Evolutionary conservation across 2,888 invertebrate genomes (phyloP).

Genomic region (Eupelmus urozonus): DNA sequence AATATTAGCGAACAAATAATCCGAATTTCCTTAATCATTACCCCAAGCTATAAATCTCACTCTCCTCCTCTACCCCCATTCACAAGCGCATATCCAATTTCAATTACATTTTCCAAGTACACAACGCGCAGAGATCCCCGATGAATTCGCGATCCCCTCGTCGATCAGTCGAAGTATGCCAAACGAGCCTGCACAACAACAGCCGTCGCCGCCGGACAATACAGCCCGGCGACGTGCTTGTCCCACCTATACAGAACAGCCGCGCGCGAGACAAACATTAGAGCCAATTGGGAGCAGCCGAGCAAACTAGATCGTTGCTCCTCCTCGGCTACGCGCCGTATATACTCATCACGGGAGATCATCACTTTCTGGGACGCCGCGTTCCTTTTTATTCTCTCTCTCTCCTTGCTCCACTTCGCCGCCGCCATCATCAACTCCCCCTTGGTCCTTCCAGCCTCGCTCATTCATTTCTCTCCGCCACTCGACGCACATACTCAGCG

Average conservation of each 20-base stretch:
- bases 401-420: neutral
- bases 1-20: no score
- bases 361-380: constrained; percentile 8
- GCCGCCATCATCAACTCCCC: neutral
- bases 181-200: constrained; percentile 2
- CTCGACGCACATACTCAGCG: neutral
- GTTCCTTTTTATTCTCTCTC: constrained; percentile 20
- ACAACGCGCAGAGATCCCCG: no score
- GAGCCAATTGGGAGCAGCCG: constrained; percentile 8
- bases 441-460: neutral
- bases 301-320: neutral
- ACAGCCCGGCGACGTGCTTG: neutral
- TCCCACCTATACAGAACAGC: neutral
- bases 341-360: neutral
- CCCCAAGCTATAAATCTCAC: no score
- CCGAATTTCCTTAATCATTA: no score
- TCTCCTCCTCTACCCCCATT: no score
- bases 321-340: neutral
- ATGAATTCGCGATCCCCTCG: neutral
- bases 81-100: no score
- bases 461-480: neutral
- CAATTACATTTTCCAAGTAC: no score
- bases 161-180: constrained; percentile 21
- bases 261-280: constrained; percentile 20
- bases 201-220: neutral